These are phyloP conservation scores for Ennomos erosarius DNA, from an alignment of 2,888 invertebrate species.

Conservation along the genomic window DNA sequence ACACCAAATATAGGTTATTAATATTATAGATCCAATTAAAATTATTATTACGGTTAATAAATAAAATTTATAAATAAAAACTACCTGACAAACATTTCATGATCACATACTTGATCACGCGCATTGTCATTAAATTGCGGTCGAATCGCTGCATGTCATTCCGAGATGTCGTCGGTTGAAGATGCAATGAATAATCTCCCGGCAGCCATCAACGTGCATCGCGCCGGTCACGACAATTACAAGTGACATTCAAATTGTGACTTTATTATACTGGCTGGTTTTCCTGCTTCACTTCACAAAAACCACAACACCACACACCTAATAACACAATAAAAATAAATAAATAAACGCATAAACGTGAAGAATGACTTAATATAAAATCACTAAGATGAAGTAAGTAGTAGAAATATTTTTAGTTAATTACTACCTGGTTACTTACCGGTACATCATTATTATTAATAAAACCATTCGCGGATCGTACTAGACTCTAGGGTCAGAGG, in stretches of 20 bases:
- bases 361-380: too few species aligned
- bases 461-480: too few species aligned
- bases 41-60: too few species aligned
- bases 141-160: conserved; percentile 32
- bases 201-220: conserved; percentile 20
- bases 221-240: conserved; percentile 14
- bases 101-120: conserved; percentile 17
- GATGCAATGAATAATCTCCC: conserved; percentile 25
- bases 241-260: conserved; percentile 8
- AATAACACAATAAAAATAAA: too few species aligned
- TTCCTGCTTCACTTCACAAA: conserved; percentile 1
- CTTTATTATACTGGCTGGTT: neutral
- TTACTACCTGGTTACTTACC: too few species aligned
- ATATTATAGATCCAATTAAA: neutral
- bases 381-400: too few species aligned
- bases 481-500: too few species aligned
- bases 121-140: conserved; percentile 24
- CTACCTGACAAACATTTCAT: conserved; percentile 41
- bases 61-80: neutral
- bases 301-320: neutral
- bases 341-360: too few species aligned
- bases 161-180: conserved; percentile 21
- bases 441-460: too few species aligned
- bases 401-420: too few species aligned
- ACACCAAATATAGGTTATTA: too few species aligned